These are phyloP conservation scores for Aculops lycopersici DNA, from an alignment of 1,140 invertebrate species.

Conservation along the genomic window DNA sequence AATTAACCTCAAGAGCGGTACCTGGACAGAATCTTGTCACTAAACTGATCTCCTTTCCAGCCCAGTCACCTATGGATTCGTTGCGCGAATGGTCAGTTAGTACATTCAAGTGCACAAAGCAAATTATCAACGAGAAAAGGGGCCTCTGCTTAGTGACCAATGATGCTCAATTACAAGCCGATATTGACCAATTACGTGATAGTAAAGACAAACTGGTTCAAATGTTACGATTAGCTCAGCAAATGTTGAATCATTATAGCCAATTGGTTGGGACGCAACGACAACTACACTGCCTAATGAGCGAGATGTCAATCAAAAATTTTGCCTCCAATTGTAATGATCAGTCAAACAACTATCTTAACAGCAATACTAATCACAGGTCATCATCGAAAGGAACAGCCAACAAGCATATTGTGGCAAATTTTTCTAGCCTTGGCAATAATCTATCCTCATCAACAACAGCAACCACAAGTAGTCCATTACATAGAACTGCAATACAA, in stretches of 20 bases:
- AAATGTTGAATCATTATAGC: conserved; percentile 7
- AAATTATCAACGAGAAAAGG: conserved; percentile 68
- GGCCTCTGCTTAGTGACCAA: conserved; percentile 45
- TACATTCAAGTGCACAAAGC: conserved; percentile 81
- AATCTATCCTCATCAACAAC: not conserved
- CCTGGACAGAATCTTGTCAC: not conserved
- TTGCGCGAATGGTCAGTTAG: conserved; percentile 83
- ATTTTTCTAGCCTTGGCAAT: too few relatives aligned
- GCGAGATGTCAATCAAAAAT: conserved; percentile 6
- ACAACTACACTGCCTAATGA: conserved; percentile 5
- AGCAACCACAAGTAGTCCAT: not conserved
- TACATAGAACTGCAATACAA: not conserved
- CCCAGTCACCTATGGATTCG: conserved; percentile 40
- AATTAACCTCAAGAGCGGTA: too few relatives aligned
- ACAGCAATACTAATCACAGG: not conserved
- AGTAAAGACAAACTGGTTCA: conserved; percentile 75
- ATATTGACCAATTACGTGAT: conserved; percentile 61
- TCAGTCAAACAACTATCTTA: not conserved
- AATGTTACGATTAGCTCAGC: conserved; percentile 44
- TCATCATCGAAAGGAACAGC: not conserved
- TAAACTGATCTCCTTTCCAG: not conserved
- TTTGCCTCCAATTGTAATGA: not conserved
- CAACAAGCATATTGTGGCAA: not conserved
- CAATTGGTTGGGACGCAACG: conserved; percentile 5
- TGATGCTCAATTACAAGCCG: conserved; percentile 56